phyloP scores from a whole-genome alignment of 2,113 vertebrate genomes.

The Platichthys flesus region DNA sequence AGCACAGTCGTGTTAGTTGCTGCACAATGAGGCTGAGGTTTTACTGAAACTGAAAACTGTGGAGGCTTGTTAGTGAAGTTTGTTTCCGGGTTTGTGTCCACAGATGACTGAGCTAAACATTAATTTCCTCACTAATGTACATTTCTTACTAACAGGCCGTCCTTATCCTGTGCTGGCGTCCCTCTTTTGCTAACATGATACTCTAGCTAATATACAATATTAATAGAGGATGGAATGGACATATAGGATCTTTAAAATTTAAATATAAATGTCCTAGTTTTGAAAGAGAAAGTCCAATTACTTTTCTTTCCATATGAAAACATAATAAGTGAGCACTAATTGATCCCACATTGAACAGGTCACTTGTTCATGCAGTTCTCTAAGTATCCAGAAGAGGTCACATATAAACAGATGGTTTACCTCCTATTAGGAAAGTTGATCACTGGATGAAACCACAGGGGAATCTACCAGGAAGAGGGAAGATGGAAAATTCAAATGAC shows the following conservation, averaged over 20 bases:
- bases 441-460: not conserved
- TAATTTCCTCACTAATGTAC: not conserved
- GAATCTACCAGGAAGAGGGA: not conserved
- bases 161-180: not conserved
- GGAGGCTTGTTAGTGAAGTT: not conserved
- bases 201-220: not conserved
- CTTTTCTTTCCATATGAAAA: not conserved
- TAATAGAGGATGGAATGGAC: not conserved
- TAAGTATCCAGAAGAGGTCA: slow-evolving; percentile 54
- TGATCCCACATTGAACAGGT: not conserved
- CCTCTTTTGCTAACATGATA: not conserved
- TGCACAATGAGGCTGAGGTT: slow-evolving; percentile 60
- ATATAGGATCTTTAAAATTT: too few relatives aligned
- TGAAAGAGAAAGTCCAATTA: not conserved
- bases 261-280: too few relatives aligned
- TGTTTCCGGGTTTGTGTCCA: not conserved
- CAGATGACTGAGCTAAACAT: not conserved
- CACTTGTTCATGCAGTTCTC: slow-evolving; percentile 26
- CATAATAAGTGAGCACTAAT: not conserved
- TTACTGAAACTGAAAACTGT: slow-evolving; percentile 17
- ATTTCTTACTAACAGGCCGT: not conserved
- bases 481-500: not conserved
- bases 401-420: not conserved
- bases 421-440: too few relatives aligned
- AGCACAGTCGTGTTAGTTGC: slow-evolving; percentile 52